Evolutionary conservation across 92 coral and sea anemone genomes (phyloP).

Genomic region (Epizoanthus illoricatus): DNA sequence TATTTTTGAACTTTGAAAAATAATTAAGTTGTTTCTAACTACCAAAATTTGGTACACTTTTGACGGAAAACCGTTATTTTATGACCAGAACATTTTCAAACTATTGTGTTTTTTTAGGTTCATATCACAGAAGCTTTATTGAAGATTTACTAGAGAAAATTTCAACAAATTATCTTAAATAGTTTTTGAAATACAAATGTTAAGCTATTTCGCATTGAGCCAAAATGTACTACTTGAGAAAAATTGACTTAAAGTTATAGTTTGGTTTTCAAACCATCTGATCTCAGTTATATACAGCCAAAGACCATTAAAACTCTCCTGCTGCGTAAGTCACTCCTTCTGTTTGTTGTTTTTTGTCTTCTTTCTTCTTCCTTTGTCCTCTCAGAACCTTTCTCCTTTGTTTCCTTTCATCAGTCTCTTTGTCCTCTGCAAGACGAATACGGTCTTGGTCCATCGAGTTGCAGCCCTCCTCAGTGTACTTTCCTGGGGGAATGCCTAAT

Average conservation of each 20-base stretch:
- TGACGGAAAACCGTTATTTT: slow-evolving; percentile 4
- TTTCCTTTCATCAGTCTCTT: slow-evolving; percentile 17
- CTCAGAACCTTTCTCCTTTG: slow-evolving; percentile 25
- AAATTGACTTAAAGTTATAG: no score
- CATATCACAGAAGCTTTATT: neutral
- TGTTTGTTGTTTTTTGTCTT: slow-evolving; percentile 1
- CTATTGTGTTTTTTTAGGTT: neutral
- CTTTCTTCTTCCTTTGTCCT: slow-evolving; percentile 6
- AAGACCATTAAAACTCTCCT: slow-evolving; percentile 1
- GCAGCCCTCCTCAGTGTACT: slow-evolving; percentile 35
- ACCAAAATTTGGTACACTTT: slow-evolving; percentile 22
- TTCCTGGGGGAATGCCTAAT: slow-evolving; percentile 31
- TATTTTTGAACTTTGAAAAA: slow-evolving; percentile 19
- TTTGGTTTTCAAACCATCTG: no score
- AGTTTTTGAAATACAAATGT: no score
- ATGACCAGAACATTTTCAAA: neutral
- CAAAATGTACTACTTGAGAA: no score
- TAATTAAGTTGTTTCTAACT: slow-evolving; percentile 18
- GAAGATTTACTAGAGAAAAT: no score
- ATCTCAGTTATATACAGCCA: neutral
- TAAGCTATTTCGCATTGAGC: no score
- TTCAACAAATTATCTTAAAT: no score
- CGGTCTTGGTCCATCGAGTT: slow-evolving; percentile 11
- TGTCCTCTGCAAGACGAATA: slow-evolving; percentile 24
- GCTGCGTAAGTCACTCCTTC: neutral